phyloP scores from a whole-genome alignment of 2,797 vertebrate species.

The Falco berigora region DNA sequence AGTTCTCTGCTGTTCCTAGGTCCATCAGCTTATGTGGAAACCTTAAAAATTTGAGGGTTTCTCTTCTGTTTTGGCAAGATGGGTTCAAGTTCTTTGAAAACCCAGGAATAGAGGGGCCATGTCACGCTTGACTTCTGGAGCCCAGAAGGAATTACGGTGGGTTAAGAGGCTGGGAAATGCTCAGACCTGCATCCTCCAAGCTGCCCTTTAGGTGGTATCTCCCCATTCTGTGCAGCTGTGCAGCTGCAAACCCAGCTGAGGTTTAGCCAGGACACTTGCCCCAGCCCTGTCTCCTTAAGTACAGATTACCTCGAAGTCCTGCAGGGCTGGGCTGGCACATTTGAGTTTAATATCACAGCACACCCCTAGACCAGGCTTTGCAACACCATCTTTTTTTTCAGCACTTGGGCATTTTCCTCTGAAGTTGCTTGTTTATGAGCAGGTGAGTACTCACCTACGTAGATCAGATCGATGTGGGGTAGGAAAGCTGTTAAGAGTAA shows the following conservation, averaged over 20 bases:
- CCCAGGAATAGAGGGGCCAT: background rate
- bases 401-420: background rate
- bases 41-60: background rate
- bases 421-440: background rate
- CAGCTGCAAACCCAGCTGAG: background rate
- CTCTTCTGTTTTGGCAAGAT: background rate
- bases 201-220: background rate
- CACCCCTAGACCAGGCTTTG: background rate
- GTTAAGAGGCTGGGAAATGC: background rate
- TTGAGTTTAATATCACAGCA: background rate
- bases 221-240: background rate
- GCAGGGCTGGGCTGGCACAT: background rate
- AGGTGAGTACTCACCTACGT: accelerated
- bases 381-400: background rate
- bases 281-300: background rate
- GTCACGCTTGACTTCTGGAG: background rate
- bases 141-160: background rate
- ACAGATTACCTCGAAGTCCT: background rate
- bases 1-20: background rate
- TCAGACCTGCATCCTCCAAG: background rate
- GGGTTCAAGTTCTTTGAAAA: background rate
- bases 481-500: background rate
- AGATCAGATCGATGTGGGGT: accelerated
- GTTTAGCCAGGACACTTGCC: background rate
- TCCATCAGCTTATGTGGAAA: background rate